Percentiles rank a stretch among this genome's conserved stretches.
phyloP scores from a whole-genome alignment of 2,113 vertebrate species.

The Pelusios castaneus region DNA sequence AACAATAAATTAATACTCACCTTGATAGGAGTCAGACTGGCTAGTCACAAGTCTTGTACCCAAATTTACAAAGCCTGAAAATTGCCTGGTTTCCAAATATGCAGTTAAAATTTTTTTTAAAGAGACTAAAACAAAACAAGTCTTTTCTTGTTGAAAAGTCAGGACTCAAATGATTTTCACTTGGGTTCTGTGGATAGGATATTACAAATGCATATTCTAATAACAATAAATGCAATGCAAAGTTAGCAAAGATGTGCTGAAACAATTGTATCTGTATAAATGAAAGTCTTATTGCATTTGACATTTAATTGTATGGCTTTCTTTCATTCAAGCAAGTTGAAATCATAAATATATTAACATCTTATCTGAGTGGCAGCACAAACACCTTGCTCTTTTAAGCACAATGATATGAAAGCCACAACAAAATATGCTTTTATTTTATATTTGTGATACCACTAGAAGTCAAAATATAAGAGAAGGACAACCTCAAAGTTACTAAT shows the following conservation, averaged over 20 bases:
- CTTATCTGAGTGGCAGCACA: slow-evolving; percentile 23
- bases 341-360: background rate
- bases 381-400: slow-evolving; percentile 23
- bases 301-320: background rate
- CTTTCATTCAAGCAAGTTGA: background rate
- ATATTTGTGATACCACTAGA: background rate
- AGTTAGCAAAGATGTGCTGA: slow-evolving; percentile 11
- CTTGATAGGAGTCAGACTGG: background rate
- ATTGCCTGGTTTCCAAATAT: background rate
- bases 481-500: slow-evolving; percentile 10
- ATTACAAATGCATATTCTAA: background rate
- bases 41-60: background rate
- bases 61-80: slow-evolving; percentile 5
- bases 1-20: background rate
- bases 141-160: background rate
- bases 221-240: background rate
- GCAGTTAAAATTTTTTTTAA: background rate
- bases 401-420: background rate
- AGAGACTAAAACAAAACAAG: background rate
- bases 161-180: background rate
- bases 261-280: background rate
- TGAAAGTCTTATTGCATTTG: background rate
- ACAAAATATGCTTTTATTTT: slow-evolving; percentile 30
- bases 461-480: background rate
- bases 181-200: background rate